These are phyloP conservation scores for Exaiptasia diaphana DNA, from an alignment of 64 coral and sea anemone species.

Conservation along the genomic window DNA sequence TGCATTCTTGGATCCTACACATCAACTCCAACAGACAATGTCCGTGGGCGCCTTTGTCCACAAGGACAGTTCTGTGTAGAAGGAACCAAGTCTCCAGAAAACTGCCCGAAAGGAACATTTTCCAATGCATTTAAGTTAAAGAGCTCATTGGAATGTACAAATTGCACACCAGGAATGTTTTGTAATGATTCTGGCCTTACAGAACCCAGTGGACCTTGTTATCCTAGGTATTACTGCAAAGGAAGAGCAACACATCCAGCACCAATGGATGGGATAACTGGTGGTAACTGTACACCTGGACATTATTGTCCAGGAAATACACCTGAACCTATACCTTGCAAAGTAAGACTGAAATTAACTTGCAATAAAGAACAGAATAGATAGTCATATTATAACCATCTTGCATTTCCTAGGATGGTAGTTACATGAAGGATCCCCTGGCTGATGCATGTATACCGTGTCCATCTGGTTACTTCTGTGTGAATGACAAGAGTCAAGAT, in stretches of 20 bases:
- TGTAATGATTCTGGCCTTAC: constrained; percentile 84
- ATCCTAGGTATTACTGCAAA: constrained; percentile 75
- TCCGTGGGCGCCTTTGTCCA: constrained; percentile 71
- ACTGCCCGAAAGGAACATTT: constrained; percentile 86
- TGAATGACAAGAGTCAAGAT: constrained; percentile 94
- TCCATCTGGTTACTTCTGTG: constrained; percentile 89
- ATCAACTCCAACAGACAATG: constrained; percentile 72
- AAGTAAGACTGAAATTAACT: constrained; percentile 48
- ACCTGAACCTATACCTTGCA: constrained; percentile 84
- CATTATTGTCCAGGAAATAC: constrained; percentile 87
- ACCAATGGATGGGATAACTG: constrained; percentile 76
- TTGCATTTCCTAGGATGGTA: constrained; percentile 68
- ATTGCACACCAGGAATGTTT: constrained; percentile 85
- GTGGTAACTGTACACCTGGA: constrained; percentile 90
- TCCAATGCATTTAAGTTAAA: constrained; percentile 65
- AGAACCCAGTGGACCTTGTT: constrained; percentile 73
- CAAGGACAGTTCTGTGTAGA: constrained; percentile 75
- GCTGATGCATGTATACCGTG: constrained; percentile 78
- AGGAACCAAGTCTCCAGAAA: constrained; percentile 80
- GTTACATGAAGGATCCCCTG: constrained; percentile 86
- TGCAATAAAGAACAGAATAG: background rate
- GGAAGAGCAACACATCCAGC: constrained; percentile 71
- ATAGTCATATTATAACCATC: background rate
- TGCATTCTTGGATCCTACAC: constrained; percentile 74
- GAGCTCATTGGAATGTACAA: constrained; percentile 42